phyloP scores from a whole-genome alignment of 2,797 vertebrate genomes.

The Falco berigora region DNA sequence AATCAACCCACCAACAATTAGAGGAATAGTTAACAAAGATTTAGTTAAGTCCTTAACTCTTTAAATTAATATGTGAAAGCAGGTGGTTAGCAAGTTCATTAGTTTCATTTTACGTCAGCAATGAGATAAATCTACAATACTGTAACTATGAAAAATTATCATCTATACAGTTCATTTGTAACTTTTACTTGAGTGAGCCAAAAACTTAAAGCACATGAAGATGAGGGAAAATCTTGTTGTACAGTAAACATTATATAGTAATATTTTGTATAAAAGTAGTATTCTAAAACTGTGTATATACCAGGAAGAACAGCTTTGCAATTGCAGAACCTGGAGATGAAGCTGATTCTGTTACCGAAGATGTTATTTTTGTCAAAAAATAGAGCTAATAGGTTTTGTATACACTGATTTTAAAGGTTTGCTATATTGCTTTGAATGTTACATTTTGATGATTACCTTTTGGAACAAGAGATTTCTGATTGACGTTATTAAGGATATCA shows the following conservation, averaged over 20 bases:
- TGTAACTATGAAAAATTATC: neutral
- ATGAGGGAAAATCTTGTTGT: neutral
- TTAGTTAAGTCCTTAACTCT: neutral
- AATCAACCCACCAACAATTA: neutral
- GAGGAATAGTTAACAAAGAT: neutral
- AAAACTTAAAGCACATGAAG: neutral
- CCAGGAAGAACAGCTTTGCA: neutral
- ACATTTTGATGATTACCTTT: neutral
- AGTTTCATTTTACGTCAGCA: neutral
- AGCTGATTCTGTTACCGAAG: neutral
- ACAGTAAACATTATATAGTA: neutral
- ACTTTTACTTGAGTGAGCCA: neutral
- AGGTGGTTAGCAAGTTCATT: neutral
- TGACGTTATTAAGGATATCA: neutral
- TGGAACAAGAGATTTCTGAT: constrained; percentile 9
- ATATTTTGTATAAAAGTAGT: neutral
- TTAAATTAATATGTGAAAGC: neutral
- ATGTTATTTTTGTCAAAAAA: neutral
- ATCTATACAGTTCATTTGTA: neutral
- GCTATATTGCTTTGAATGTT: constrained; percentile 7
- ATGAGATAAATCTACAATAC: neutral
- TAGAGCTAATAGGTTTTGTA: neutral
- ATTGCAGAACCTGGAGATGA: neutral
- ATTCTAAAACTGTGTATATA: neutral
- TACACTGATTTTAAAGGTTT: neutral